These are phyloP conservation scores for Capitulum mitella DNA, from an alignment of 2,888 invertebrate genomes.

Conservation along the genomic window DNA sequence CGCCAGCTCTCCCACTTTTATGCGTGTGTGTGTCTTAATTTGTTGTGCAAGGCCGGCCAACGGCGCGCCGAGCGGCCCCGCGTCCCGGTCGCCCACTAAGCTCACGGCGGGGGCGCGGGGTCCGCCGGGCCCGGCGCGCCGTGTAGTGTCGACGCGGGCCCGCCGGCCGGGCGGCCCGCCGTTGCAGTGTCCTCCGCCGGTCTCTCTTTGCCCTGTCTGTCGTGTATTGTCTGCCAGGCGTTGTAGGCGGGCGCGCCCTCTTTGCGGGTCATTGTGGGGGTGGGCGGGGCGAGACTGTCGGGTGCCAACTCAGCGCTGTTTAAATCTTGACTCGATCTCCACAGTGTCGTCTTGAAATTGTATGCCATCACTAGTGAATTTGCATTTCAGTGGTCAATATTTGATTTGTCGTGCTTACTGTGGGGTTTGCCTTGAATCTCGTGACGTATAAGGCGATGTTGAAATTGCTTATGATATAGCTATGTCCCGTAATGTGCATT, in stretches of 20 bases:
- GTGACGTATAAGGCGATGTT: background rate
- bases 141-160: background rate
- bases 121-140: too few relatives aligned
- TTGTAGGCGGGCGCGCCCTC: background rate
- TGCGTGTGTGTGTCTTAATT: conserved; percentile 20
- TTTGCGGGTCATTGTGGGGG: conserved; percentile 19
- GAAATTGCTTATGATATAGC: conserved; percentile 19
- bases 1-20: background rate
- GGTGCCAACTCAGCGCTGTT: background rate
- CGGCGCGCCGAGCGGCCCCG: background rate
- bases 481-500: conserved; percentile 16
- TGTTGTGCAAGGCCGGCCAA: background rate
- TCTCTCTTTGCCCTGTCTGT: background rate
- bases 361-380: conserved; percentile 25
- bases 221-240: background rate
- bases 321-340: conserved; percentile 22
- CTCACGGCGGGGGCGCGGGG: background rate
- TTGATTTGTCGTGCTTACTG: conserved; percentile 25
- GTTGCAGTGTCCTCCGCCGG: background rate
- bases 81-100: background rate
- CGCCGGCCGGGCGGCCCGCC: too few relatives aligned
- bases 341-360: conserved; percentile 18
- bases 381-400: conserved; percentile 21
- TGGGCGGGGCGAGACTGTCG: background rate
- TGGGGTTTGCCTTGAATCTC: conserved; percentile 23